Base-by-base conservation (phyloP, 1,140 invertebrate species). In the Meloidogyne chitwoodi region DNA sequence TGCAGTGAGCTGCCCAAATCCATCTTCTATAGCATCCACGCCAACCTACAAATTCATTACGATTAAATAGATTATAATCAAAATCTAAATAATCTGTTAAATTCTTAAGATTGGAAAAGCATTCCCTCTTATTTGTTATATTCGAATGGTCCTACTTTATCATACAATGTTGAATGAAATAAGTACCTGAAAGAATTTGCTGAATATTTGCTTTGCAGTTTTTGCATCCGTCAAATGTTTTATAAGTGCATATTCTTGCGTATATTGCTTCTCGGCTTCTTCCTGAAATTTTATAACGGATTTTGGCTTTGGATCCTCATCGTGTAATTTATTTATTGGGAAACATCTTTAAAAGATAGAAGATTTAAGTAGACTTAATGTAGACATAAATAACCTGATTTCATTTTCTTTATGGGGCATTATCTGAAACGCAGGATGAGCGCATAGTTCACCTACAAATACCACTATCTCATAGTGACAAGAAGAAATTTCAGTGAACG, bases 381-480 rank as follows among this genome's bases (percentile, higher is more conserved):
- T 71, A 62, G 62, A 62, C 0, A 19, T 62, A 70, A 70, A 62
- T 19, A 56, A 56, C 48, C 4, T 70, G 0, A 41, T 31, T 2
- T 48, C 38, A 34, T 70, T 61, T 5, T 34, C 38, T 34, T 19
- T 48, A 63, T 31, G 56, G 3, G 27, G 19, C 26, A 56, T 44
- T 8, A 64, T 63, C 19, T 92, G 94, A 83, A 94, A 98, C 80
- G 92, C 91, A 1, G 94, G 94, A 90, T 97, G 94, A 68, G 89
- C 88, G 87, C 95, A 98, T 0, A 98, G 89, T 14, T 92, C 87
- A 2, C 93, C 92, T 1, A 94, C 93, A 8, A 96, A 88, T 12
- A 95, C 92, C 31, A 95, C 91, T 12, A 93, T 91, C 88, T 95
- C 93, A 88, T 98, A 98, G 88, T 94, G 93, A 86, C 96, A 98